These are phyloP conservation scores for Drosophila bocqueti DNA, from an alignment of 1,140 invertebrate species.

Conservation along the genomic window DNA sequence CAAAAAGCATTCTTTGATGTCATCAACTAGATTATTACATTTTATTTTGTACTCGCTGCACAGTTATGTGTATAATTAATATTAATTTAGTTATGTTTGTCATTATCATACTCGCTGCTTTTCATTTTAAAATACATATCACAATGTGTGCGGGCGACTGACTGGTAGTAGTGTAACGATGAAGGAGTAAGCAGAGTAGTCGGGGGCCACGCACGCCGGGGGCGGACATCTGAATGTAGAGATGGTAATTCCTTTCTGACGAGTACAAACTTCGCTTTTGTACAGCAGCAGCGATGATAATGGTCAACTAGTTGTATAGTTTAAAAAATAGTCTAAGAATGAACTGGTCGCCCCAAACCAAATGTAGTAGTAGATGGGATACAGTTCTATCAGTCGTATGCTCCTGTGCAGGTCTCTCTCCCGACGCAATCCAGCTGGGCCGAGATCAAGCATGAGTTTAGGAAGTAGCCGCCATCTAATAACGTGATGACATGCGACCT, in stretches of 20 bases:
- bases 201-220: background rate
- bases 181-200: background rate
- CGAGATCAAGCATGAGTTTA: constrained; percentile 21
- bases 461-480: constrained; percentile 35
- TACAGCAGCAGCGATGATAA: constrained; percentile 18
- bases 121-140: constrained; percentile 65
- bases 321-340: constrained; percentile 9
- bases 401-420: constrained; percentile 8
- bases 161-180: background rate
- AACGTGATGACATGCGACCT: constrained; percentile 45
- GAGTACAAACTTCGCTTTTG: constrained; percentile 15
- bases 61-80: constrained; percentile 33
- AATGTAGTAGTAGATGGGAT: constrained; percentile 29
- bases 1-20: background rate
- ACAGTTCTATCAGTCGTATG: constrained; percentile 39
- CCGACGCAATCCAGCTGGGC: constrained; percentile 16
- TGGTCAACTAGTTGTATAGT: constrained; percentile 16
- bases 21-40: constrained; percentile 3
- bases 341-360: constrained; percentile 12
- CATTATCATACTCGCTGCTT: constrained; percentile 42
- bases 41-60: constrained; percentile 36
- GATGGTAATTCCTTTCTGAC: constrained; percentile 25
- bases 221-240: constrained; percentile 22
- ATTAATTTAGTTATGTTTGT: constrained; percentile 40
- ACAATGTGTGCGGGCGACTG: constrained; percentile 52